Base-by-base conservation (phyloP, 2,888 invertebrate genomes). In the Drosophila falleni region DNA sequence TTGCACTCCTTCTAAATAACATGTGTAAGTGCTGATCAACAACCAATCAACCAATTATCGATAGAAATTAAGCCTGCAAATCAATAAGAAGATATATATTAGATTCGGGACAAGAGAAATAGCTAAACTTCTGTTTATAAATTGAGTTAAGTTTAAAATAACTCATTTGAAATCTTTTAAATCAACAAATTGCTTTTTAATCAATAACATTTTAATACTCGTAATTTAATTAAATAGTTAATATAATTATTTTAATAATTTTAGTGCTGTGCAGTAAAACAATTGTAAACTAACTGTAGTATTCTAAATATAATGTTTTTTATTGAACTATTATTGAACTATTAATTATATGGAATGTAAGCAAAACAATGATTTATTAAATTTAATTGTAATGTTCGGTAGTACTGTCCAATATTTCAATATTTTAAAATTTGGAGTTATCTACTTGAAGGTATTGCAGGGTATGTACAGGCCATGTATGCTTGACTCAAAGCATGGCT, bases 401-500 rank as follows among this genome's bases (percentile, higher is more conserved):
- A 29, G 4, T 23, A 23, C 23, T 19, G 19, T n/a, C n/a, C 19
- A 2, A 19, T n/a, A 3, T 23, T 2, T 1, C 23, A 23, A 23
- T 23, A 23, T 23, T 23, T 23, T 4, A 23, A 23, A 23, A 19
- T 19, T 19, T 19, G 2, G 19, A 19, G 19, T 19, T 19, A 19
- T 19, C 23, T 23, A 35, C 13, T 5, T 4, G 13, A 3, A 35
- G 42, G 1, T 16, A 9, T 33, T n/a, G 10, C 5, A 44, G 44
- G 16, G 44, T 13, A 10, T 31, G 6, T n/a, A 3, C 33, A 13
- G 2, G 31, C 19, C 31, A 10, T n/a, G 23, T n/a, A 44, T 19
- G 11, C 15, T 39, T 9, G 5, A 11, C 39, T 60, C 31, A 49
- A 50, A 59, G 49, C 59, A 61, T 58, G 78, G 75, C 63, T 78